A percentile compares a stretch with the other conserved stretches of the same genome.
Evolutionary conservation across 1,140 invertebrate genomes (phyloP).

Genomic region (Drosophila orena): DNA sequence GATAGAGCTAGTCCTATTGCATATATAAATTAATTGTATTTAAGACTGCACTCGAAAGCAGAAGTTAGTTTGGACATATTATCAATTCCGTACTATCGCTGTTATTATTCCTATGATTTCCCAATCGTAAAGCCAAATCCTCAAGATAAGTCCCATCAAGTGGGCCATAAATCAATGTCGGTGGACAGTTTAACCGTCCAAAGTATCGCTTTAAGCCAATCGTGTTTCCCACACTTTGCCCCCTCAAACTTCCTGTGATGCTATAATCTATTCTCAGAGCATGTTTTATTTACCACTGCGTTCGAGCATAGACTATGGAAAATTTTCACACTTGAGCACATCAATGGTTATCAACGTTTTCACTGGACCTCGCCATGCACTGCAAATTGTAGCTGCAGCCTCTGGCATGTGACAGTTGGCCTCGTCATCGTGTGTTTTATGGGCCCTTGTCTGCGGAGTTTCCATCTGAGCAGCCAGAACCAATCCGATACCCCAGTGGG

Average conservation of each 20-base stretch:
- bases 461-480: conserved; percentile 43
- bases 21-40: no score
- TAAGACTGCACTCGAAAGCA: no score
- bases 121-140: conserved; percentile 35
- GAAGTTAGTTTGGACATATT: not conserved
- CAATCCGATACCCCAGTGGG: conserved; percentile 23
- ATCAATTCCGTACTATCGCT: conserved; percentile 3
- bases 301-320: conserved; percentile 31
- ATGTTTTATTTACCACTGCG: conserved; percentile 16
- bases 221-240: conserved; percentile 1
- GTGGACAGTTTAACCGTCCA: conserved; percentile 8
- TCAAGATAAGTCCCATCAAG: conserved; percentile 27
- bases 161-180: conserved; percentile 33
- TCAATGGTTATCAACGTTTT: conserved; percentile 30
- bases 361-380: conserved; percentile 38
- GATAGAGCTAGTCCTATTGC: no score
- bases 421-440: conserved; percentile 43
- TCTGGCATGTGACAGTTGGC: conserved; percentile 21
- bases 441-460: conserved; percentile 55
- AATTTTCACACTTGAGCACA: conserved; percentile 28
- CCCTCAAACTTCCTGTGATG: conserved; percentile 18
- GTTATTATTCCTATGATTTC: conserved; percentile 8
- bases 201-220: conserved; percentile 8
- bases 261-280: conserved; percentile 1
- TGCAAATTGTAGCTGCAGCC: conserved; percentile 50